phyloP scores from a whole-genome alignment of 2,797 vertebrate genomes.

The Tympanoctomys barrerae region DNA sequence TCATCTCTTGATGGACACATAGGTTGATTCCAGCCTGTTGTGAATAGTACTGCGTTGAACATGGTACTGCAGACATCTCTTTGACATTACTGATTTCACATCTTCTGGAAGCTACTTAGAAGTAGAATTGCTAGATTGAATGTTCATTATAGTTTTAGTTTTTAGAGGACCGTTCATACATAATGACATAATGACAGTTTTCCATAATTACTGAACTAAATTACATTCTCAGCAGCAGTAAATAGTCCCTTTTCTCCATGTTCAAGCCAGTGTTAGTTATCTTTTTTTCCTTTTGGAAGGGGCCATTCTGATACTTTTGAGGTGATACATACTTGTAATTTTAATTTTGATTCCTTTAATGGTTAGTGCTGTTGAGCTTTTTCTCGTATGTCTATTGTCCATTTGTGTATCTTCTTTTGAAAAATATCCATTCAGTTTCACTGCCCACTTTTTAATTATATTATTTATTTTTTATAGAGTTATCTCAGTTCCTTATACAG shows the following conservation, averaged over 20 bases:
- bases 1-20: too few species aligned
- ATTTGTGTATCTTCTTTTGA: conserved; percentile 15
- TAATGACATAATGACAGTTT: background rate
- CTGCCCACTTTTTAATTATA: background rate
- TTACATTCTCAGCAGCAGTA: background rate
- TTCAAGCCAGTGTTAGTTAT: background rate
- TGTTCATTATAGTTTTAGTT: background rate
- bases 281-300: background rate
- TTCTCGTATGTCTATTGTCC: background rate
- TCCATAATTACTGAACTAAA: background rate
- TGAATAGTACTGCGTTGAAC: background rate
- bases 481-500: background rate
- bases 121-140: background rate
- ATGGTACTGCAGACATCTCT: background rate
- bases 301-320: background rate
- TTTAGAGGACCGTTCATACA: background rate
- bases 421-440: background rate
- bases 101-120: background rate
- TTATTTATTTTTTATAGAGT: background rate
- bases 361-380: background rate
- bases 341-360: conserved; percentile 48
- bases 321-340: background rate
- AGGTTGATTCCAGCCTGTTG: background rate
- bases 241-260: background rate
- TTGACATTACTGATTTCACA: background rate